Percentiles rank a stretch among this genome's conserved stretches.
phyloP scores from a whole-genome alignment of 2,113 vertebrate species.

The Oriolus oriolus region DNA sequence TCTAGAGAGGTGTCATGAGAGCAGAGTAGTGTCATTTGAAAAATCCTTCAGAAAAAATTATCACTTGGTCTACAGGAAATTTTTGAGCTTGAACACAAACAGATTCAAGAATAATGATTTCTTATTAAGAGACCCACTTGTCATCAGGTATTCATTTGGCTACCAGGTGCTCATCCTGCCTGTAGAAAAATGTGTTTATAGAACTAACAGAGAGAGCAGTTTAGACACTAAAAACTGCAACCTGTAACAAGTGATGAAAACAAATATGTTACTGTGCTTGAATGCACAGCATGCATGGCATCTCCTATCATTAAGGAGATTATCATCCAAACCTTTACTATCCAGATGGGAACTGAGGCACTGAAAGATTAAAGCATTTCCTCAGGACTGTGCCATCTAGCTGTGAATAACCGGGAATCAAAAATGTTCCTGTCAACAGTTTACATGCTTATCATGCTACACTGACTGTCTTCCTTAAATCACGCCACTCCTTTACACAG shows the following conservation, averaged over 20 bases:
- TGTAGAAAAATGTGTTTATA: not conserved
- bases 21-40: not conserved
- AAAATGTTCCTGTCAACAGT: not conserved
- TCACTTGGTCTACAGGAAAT: not conserved
- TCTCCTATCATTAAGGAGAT: not conserved
- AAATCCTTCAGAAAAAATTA: not conserved
- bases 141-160: not conserved
- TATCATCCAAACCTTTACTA: not conserved
- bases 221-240: not conserved
- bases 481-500: not conserved
- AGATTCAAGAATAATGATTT: not conserved
- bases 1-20: not conserved
- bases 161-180: not conserved
- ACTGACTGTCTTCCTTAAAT: not conserved
- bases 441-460: not conserved
- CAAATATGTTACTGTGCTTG: not conserved
- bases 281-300: not conserved
- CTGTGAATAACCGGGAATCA: not conserved
- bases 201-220: not conserved
- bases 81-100: not conserved
- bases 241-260: not conserved
- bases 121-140: not conserved
- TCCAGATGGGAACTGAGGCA: not conserved
- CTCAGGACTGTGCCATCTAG: not conserved
- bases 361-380: not conserved